Conservation (phyloP, 2,888 invertebrate species). For the Ectobius pallidus region DNA sequence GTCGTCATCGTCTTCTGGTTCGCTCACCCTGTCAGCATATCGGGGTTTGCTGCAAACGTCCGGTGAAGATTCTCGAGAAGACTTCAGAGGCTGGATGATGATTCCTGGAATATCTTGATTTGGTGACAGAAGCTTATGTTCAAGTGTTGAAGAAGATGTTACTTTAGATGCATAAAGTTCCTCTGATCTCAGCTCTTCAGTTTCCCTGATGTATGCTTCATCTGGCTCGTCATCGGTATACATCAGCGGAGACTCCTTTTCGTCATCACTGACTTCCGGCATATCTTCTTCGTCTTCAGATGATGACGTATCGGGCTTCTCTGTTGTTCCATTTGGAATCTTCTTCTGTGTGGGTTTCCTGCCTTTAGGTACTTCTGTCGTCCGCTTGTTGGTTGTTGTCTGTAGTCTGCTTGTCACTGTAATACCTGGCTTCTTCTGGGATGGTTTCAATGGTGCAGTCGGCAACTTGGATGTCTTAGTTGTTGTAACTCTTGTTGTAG, state of each 20-base stretch:
- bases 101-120: constrained; percentile 3
- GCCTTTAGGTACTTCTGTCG: neutral
- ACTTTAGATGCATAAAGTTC: constrained; percentile 44
- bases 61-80: constrained; percentile 76
- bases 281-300: constrained; percentile 45
- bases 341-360: neutral
- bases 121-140: constrained; percentile 35
- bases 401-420: neutral
- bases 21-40: constrained; percentile 75
- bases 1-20: constrained; percentile 69
- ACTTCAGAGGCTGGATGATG: constrained; percentile 58
- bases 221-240: constrained; percentile 35
- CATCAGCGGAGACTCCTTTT: constrained; percentile 12
- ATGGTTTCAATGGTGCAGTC: neutral
- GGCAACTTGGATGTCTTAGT: constrained; percentile 13
- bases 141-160: constrained; percentile 21
- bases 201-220: constrained; percentile 40
- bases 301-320: neutral
- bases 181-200: constrained; percentile 44
- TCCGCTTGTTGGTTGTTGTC: neutral
- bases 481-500: constrained; percentile 5
- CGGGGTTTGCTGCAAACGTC: constrained; percentile 72
- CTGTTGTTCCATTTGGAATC: neutral
- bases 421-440: neutral
- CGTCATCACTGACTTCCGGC: constrained; percentile 43